Evolutionary conservation across 2,888 invertebrate genomes (phyloP).

Genomic region (Troides aeacus): DNA sequence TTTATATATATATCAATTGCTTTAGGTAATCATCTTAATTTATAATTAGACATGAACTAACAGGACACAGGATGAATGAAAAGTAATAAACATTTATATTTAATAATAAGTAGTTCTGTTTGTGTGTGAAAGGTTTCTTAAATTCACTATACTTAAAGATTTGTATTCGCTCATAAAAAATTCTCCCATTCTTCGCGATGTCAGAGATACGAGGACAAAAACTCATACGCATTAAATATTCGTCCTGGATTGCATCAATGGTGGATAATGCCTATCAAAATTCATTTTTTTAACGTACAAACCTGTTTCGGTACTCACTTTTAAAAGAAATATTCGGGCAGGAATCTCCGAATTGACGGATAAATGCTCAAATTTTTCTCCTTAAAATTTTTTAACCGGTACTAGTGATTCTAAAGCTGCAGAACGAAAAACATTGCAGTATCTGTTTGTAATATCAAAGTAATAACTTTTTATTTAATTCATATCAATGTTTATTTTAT

Average conservation of each 20-base stretch:
- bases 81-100: not conserved
- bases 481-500: too few species aligned
- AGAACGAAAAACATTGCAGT: not conserved
- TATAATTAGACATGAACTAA: too few species aligned
- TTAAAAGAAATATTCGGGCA: constrained; percentile 20
- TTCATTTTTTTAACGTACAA: constrained; percentile 18
- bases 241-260: constrained; percentile 23
- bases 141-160: constrained; percentile 2
- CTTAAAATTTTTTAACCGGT: constrained; percentile 3
- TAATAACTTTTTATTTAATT: too few species aligned
- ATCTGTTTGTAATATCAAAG: too few species aligned
- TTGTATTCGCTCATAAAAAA: constrained; percentile 13
- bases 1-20: too few species aligned
- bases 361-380: constrained; percentile 5
- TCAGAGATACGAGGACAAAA: constrained; percentile 13
- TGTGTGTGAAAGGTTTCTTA: not conserved
- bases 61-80: too few species aligned
- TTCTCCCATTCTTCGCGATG: constrained; percentile 9
- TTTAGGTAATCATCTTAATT: too few species aligned
- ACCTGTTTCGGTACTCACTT: constrained; percentile 23
- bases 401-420: not conserved
- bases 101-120: not conserved
- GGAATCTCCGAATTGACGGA: constrained; percentile 11
- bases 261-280: constrained; percentile 25
- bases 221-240: constrained; percentile 18